phyloP scores from a whole-genome alignment of 1,140 invertebrate species.

The Diorhabda sublineata region DNA sequence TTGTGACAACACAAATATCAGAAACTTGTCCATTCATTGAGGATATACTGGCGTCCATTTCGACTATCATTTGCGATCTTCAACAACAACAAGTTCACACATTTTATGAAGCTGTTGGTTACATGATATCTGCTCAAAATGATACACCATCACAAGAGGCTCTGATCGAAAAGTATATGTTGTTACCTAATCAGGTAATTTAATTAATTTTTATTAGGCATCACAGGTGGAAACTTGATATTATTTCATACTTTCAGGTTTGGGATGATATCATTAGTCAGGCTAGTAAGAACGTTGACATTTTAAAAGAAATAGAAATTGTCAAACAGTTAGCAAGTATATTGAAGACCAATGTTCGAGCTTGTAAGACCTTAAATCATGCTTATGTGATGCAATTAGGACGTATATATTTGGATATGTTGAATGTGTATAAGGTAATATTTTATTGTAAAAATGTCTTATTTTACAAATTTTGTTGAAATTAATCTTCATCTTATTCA shows the following conservation, averaged over 20 bases:
- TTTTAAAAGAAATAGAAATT: slow-evolving; percentile 92
- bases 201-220: neutral
- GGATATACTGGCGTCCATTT: slow-evolving; percentile 95
- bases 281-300: slow-evolving; percentile 94
- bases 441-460: no score
- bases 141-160: slow-evolving; percentile 86
- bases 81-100: slow-evolving; percentile 94
- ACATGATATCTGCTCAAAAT: slow-evolving; percentile 96
- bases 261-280: slow-evolving; percentile 99
- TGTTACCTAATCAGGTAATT: slow-evolving; percentile 87
- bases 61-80: slow-evolving; percentile 97
- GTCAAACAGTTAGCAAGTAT: slow-evolving; percentile 97
- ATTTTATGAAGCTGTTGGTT: slow-evolving; percentile 99
- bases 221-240: neutral
- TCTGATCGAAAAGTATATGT: slow-evolving; percentile 97
- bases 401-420: slow-evolving; percentile 96
- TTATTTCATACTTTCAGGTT: slow-evolving; percentile 46
- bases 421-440: slow-evolving; percentile 95
- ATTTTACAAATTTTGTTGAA: no score
- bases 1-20: slow-evolving; percentile 94
- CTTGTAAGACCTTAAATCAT: slow-evolving; percentile 95
- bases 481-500: no score
- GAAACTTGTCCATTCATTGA: slow-evolving; percentile 98
- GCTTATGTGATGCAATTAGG: slow-evolving; percentile 94
- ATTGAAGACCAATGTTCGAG: slow-evolving; percentile 97